A percentile compares a stretch with the other conserved stretches of the same genome.
Conservation (phyloP, 2,113 vertebrate species). For the Marmota flaviventris region DNA sequence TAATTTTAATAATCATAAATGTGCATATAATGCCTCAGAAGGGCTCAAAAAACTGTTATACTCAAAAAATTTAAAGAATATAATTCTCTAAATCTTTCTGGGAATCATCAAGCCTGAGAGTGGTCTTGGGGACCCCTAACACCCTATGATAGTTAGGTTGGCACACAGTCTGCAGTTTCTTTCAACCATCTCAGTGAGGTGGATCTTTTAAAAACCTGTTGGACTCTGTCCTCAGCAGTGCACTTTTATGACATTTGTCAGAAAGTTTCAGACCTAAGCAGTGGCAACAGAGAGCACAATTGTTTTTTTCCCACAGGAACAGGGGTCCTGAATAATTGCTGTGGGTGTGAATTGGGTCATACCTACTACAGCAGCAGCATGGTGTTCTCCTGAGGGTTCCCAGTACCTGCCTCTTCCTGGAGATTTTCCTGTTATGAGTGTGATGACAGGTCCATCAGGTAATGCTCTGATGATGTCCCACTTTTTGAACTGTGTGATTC, state of each 20-base stretch:
- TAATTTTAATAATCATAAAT: no score
- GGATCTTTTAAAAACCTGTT: background rate
- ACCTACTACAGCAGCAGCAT: background rate
- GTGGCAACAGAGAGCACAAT: background rate
- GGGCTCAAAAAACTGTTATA: no score
- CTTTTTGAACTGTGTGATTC: slow-evolving; percentile 93
- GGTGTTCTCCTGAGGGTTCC: slow-evolving; percentile 69
- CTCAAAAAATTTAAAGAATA: no score
- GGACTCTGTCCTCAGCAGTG: background rate
- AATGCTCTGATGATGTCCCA: slow-evolving; percentile 92
- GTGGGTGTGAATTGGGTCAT: background rate
- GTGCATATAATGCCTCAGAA: no score
- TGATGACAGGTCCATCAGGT: slow-evolving; percentile 88
- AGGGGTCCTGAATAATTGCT: background rate
- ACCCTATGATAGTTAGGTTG: background rate
- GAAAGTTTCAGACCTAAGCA: background rate
- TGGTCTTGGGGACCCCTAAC: no score
- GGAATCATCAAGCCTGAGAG: no score
- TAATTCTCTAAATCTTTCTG: no score
- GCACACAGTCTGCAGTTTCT: background rate
- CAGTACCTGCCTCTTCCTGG: slow-evolving; percentile 29
- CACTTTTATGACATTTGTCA: background rate
- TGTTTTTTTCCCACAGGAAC: background rate
- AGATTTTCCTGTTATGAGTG: slow-evolving; percentile 83
- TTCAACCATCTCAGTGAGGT: background rate